phyloP scores from a whole-genome alignment of 1,140 invertebrate genomes.

The Atta colombica region DNA sequence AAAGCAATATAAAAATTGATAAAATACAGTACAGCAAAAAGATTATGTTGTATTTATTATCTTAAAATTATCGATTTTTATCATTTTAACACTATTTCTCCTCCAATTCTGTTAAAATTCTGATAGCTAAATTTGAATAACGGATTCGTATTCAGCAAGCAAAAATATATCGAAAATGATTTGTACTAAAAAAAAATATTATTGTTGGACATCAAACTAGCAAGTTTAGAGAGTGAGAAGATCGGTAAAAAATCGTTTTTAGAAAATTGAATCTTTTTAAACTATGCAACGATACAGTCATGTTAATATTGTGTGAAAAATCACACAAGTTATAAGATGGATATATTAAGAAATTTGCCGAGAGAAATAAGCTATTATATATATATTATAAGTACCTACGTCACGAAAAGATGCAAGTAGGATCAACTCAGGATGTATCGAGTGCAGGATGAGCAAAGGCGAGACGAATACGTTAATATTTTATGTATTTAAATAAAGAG shows the following conservation, averaged over 20 bases:
- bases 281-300: background rate
- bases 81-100: no score
- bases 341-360: conserved; percentile 9
- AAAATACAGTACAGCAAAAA: no score
- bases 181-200: no score
- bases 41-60: no score
- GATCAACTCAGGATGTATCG: conserved; percentile 1
- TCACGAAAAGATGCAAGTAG: background rate
- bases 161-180: no score
- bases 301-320: background rate
- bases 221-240: no score
- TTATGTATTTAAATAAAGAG: conserved; percentile 84
- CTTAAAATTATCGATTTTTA: no score
- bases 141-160: no score
- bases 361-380: background rate
- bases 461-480: conserved; percentile 79
- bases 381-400: background rate
- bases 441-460: background rate
- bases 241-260: background rate
- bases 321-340: background rate
- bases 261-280: background rate
- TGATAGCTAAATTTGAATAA: no score
- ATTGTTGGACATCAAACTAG: background rate
- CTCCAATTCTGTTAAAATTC: no score
- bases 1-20: no score